Evolutionary conservation across 2,113 vertebrate genomes (phyloP).

Genomic region (Propithecus coquereli): DNA sequence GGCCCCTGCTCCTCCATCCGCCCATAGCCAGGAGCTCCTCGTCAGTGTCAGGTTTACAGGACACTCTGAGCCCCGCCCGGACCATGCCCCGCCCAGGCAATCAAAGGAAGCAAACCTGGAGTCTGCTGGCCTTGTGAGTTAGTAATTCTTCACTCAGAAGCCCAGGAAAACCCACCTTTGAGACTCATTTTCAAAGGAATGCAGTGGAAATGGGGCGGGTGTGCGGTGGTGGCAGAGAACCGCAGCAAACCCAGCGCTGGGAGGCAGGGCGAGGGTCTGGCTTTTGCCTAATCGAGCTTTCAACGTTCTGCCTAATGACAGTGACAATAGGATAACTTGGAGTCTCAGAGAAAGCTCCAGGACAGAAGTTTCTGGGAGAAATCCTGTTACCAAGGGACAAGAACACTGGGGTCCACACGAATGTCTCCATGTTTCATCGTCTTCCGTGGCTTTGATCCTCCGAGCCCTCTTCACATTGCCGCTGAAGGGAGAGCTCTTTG

Average conservation of each 20-base stretch:
- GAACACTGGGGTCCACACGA: too few species aligned
- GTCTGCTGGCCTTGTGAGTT: background rate
- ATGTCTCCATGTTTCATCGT: too few species aligned
- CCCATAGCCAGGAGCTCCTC: rapidly evolving
- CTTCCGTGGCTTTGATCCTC: rapidly evolving
- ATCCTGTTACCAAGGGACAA: too few species aligned
- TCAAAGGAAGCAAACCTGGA: too few species aligned
- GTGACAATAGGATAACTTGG: background rate
- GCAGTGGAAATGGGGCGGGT: rapidly evolving
- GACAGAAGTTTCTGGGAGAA: background rate
- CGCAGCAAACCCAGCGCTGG: rapidly evolving
- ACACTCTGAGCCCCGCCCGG: too few species aligned
- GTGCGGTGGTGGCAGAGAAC: rapidly evolving
- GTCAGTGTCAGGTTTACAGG: rapidly evolving
- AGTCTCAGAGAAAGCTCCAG: background rate
- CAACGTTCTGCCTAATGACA: background rate
- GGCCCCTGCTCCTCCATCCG: rapidly evolving
- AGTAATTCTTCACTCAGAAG: too few species aligned
- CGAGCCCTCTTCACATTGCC: rapidly evolving
- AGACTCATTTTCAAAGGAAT: background rate
- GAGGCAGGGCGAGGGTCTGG: rapidly evolving
- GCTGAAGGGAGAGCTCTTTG: background rate
- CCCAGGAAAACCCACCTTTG: background rate
- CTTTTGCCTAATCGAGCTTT: background rate
- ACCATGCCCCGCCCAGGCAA: background rate